phyloP scores from a whole-genome alignment of 2,888 invertebrate genomes.

The Eueremaeus valkanovi region DNA sequence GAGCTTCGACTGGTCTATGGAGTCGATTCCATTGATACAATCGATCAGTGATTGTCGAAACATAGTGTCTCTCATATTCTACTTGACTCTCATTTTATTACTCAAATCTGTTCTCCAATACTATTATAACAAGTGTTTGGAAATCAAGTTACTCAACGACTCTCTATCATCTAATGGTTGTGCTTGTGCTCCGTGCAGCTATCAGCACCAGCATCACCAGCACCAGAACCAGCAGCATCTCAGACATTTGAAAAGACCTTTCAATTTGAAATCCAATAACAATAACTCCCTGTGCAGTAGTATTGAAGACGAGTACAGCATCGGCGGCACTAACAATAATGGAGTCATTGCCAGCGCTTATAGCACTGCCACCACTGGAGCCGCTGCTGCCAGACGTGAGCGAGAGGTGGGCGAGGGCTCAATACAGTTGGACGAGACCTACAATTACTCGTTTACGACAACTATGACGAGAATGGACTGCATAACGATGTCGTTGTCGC shows the following conservation, averaged over 20 bases:
- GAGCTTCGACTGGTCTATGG: conserved; percentile 99
- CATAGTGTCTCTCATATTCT: conserved; percentile 60
- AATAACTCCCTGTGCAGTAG: conserved; percentile 22
- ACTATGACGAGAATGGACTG: conserved; percentile 58
- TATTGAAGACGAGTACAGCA: background rate
- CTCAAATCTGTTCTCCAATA: conserved; percentile 33
- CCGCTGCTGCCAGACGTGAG: background rate
- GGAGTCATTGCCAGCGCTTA: background rate
- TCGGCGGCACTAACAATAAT: background rate
- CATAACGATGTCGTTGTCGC: conserved; percentile 56
- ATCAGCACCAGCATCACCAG: conserved; percentile 45
- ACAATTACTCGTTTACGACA: background rate
- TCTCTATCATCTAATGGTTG: background rate
- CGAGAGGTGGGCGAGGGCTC: background rate
- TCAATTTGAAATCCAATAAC: conserved; percentile 24
- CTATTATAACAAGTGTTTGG: conserved; percentile 27
- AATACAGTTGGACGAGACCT: background rate
- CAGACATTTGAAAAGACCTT: conserved; percentile 31
- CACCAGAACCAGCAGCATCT: conserved; percentile 38
- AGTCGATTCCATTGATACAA: conserved; percentile 81
- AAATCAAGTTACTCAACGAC: conserved; percentile 6
- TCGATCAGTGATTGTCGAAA: conserved; percentile 74
- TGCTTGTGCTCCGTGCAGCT: conserved; percentile 35
- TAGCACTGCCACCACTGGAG: background rate
- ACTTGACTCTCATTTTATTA: conserved; percentile 25